Evolutionary conservation across 2,888 invertebrate species (phyloP).

Genomic region (Argynnis bischoffii): DNA sequence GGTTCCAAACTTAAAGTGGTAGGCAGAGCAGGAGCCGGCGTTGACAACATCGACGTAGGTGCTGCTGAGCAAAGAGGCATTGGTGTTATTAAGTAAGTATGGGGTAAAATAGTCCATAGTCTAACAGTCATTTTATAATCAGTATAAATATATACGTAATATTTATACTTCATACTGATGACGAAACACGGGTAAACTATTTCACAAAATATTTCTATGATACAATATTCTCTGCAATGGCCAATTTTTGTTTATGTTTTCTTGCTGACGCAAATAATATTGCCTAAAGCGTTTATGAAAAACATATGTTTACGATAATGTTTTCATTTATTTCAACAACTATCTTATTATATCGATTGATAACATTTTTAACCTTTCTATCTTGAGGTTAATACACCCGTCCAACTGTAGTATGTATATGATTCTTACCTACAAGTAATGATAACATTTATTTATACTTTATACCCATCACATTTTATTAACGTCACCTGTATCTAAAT

Average conservation of each 20-base stretch:
- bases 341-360: constrained; percentile 1
- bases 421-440: too few species aligned
- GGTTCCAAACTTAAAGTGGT: constrained; percentile 91
- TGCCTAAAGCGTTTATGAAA: too few species aligned
- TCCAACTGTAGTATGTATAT: not conserved
- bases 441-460: too few species aligned
- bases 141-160: not conserved
- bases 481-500: too few species aligned
- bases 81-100: constrained; percentile 95
- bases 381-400: constrained; percentile 32
- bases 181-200: too few species aligned
- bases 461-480: too few species aligned
- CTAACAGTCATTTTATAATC: not conserved
- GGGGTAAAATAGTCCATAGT: not conserved
- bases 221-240: too few species aligned
- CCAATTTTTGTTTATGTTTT: too few species aligned
- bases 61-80: constrained; percentile 93
- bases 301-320: too few species aligned
- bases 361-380: constrained; percentile 14
- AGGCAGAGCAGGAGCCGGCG: constrained; percentile 98
- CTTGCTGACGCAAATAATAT: too few species aligned
- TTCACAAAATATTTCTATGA: too few species aligned
- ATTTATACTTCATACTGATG: not conserved
- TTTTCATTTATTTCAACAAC: too few species aligned
- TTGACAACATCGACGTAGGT: constrained; percentile 97